A percentile compares a stretch with the other conserved stretches of the same genome.
These are phyloP conservation scores for Ruditapes philippinarum DNA, from an alignment of 1,140 invertebrate genomes.

Conservation along the genomic window DNA sequence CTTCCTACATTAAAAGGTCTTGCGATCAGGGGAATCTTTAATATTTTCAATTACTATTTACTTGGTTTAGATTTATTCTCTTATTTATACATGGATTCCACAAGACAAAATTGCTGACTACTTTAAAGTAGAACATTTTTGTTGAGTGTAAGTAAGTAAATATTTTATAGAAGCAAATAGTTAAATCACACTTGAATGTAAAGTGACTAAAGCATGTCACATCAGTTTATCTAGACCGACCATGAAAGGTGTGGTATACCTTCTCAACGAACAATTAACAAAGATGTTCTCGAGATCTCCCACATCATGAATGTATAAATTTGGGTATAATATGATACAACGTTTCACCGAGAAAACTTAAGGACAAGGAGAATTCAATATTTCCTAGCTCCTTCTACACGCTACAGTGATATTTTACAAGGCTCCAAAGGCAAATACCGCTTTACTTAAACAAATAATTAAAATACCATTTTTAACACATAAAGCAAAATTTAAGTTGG, in stretches of 20 bases:
- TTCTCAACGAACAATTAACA: neutral
- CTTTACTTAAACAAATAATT: neutral
- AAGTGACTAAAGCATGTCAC: neutral
- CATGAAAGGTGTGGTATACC: neutral
- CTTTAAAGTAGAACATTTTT: neutral
- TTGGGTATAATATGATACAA: constrained; percentile 1
- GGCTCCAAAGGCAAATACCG: neutral
- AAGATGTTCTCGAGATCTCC: neutral
- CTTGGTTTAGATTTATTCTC: neutral
- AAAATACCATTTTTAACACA: neutral
- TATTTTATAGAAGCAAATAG: neutral
- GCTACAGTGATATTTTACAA: constrained; percentile 1
- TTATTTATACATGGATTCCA: neutral
- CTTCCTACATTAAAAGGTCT: too few species aligned
- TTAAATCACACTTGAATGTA: neutral
- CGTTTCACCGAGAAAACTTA: neutral
- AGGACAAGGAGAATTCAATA: neutral
- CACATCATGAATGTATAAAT: neutral
- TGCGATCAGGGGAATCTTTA: too few species aligned
- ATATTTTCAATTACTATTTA: neutral
- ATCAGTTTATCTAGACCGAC: constrained; percentile 11
- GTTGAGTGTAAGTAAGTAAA: neutral
- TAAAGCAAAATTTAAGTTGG: neutral
- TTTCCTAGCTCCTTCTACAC: neutral
- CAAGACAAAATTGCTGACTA: neutral